Evolutionary conservation across 2,113 vertebrate genomes (phyloP).

Genomic region (Mastomys natalensis): DNA sequence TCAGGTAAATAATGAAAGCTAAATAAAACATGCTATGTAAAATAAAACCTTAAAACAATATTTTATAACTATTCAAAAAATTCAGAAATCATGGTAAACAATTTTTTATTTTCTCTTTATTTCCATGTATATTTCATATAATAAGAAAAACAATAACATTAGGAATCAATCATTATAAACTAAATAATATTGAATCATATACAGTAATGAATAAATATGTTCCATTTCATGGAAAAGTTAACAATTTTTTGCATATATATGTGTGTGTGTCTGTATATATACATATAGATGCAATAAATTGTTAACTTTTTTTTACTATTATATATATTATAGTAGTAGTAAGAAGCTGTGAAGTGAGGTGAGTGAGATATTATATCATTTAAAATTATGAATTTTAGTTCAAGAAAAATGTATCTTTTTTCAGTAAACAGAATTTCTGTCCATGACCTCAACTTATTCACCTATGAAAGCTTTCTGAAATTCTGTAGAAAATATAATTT

Average conservation of each 20-base stretch:
- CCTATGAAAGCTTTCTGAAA: not conserved
- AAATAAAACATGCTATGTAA: no score
- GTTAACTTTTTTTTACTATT: no score
- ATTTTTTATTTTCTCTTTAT: not conserved
- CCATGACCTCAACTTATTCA: not conserved
- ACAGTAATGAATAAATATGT: not conserved
- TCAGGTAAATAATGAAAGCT: no score
- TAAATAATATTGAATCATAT: not conserved
- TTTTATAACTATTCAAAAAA: no score
- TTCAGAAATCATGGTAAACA: no score
- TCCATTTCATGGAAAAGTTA: not conserved
- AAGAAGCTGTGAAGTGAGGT: not conserved
- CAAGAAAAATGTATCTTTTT: not conserved
- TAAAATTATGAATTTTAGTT: not conserved
- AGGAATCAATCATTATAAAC: not conserved
- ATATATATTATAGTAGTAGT: not conserved
- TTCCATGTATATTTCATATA: not conserved
- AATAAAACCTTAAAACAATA: no score
- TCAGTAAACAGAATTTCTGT: not conserved
- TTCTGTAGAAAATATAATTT: not conserved
- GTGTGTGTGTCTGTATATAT: not conserved
- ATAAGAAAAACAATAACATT: not conserved
- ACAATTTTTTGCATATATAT: not conserved
- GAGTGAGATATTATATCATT: not conserved
- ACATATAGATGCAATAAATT: no score